A percentile compares a stretch with the other conserved stretches of the same genome.
phyloP scores from a whole-genome alignment of 2,113 vertebrate genomes.

The Cercocebus atys region DNA sequence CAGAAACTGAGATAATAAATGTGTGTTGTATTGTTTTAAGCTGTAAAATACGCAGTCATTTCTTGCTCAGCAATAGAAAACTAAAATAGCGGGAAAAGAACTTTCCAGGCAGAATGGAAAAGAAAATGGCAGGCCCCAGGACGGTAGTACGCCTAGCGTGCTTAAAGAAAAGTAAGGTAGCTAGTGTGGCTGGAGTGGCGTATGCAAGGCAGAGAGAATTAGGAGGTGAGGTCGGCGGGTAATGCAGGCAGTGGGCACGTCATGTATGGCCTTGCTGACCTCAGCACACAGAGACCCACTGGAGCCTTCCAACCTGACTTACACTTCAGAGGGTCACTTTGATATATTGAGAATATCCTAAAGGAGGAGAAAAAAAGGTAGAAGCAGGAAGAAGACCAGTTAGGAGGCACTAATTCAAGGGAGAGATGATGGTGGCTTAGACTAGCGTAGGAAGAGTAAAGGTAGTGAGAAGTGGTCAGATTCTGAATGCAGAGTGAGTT shows the following conservation, averaged over 20 bases:
- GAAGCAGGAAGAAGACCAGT: not conserved
- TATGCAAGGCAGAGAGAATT: not conserved
- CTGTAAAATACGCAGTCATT: not conserved
- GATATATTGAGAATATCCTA: not conserved
- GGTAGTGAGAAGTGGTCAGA: not conserved
- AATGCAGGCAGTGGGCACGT: accelerated
- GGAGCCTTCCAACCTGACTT: not conserved
- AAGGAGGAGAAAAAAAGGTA: not conserved
- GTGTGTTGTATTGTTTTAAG: not conserved
- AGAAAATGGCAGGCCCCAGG: not conserved
- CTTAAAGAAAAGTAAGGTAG: not conserved
- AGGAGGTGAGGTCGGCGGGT: not conserved
- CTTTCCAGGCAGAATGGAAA: not conserved
- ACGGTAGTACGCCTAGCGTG: not conserved
- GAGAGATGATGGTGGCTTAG: not conserved
- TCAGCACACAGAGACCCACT: not conserved
- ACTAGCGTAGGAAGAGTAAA: not conserved
- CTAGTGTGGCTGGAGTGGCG: not conserved
- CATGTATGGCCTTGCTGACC: not conserved
- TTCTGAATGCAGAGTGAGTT: not conserved
- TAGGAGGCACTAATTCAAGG: not conserved
- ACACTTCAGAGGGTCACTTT: not conserved
- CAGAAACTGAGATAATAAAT: not conserved
- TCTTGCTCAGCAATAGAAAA: constrained; percentile 4
- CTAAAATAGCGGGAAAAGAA: not conserved